Base-by-base conservation (phyloP, 2,113 vertebrate species). In the Peromyscus polionotus region DNA sequence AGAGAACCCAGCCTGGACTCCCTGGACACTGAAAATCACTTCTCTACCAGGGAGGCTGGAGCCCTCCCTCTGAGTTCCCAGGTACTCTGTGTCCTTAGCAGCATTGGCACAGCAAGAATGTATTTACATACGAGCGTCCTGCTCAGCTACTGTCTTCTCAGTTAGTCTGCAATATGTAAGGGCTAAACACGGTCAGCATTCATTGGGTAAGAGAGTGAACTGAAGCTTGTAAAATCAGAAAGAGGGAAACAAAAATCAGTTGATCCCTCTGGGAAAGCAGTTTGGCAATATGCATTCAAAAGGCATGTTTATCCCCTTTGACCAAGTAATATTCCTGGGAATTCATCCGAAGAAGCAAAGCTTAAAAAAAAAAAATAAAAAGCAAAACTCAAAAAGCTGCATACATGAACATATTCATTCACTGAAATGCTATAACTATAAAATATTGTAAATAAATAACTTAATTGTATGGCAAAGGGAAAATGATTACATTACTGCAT, bases 391-490 rank as follows among this genome's bases (percentile, higher is more conserved):
- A 76, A 91, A 90, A 93, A 93, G 26, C 77, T 75, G 26, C 22
- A 91, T 59, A 31, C 7, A 45, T 93, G 63, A 93, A 87, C 31
- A 81, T 85, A 90, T 57, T 73, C 63, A 36, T 54, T 91, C 79
- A 67, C 12, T 72, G 39, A 96, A 94, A 95, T 70, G 68, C 39
- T 92, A 1, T 75, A 70, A 86, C 65, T 77, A 26, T 31, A 96
- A 96, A 95, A 96, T 84, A 93, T 5, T 39, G 19, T 61, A 93
- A 97, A 92, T n/a, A 93, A 98, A 90, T 39, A 95, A 96, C 31
- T 70, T 93, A 88, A 93, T 54, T 92, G n/a, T 57, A 88, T 17
- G 83, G 26, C 61, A 94, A 79, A 45, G 77, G 31, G 8, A 33
- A 92, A 93, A 84, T 75, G 28, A 87, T 72, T 92, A 72, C 54